Evolutionary conservation across 2,888 invertebrate genomes (phyloP).

Genomic region (Eulithis prunata): DNA sequence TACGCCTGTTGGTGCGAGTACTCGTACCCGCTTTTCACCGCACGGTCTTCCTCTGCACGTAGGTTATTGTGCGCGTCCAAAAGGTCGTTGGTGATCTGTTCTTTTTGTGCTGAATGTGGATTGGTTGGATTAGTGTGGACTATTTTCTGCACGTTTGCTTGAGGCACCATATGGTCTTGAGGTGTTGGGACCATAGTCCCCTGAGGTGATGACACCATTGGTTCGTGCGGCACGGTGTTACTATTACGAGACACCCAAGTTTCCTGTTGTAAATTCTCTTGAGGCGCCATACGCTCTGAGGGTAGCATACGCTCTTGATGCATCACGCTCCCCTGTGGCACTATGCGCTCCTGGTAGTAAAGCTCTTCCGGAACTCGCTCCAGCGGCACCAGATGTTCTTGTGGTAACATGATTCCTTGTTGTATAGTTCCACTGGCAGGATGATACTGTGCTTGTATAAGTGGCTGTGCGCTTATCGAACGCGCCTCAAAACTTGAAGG

Average conservation of each 20-base stretch:
- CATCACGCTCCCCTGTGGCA: conserved; percentile 21
- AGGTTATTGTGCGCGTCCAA: conserved; percentile 14
- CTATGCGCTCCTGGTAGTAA: conserved; percentile 30
- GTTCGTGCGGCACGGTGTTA: conserved; percentile 3
- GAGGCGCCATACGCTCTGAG: conserved; percentile 16
- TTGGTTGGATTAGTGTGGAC: conserved; percentile 27
- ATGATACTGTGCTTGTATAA: conserved; percentile 35
- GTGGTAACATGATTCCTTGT: conserved; percentile 30
- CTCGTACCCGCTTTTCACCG: conserved; percentile 37
- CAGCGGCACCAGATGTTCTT: conserved; percentile 23
- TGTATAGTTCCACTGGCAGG: conserved; percentile 33
- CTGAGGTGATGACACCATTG: conserved; percentile 1
- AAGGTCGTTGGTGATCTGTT: conserved; percentile 22
- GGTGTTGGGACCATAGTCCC: neutral
- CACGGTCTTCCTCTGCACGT: conserved; percentile 31
- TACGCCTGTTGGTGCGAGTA: conserved; percentile 37
- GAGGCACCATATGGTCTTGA: conserved; percentile 23
- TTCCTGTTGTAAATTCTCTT: conserved; percentile 18
- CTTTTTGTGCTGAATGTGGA: conserved; percentile 14
- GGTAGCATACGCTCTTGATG: conserved; percentile 22
- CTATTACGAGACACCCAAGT: conserved; percentile 18
- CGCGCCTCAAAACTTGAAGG: conserved; percentile 51
- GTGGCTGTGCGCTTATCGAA: conserved; percentile 44
- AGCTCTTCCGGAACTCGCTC: conserved; percentile 28
- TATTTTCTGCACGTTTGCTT: conserved; percentile 30